These are phyloP conservation scores for Hydractinia echinata DNA, from an alignment of 30 jellyfish, hydroid and myxozoan genomes.

Conservation along the genomic window DNA sequence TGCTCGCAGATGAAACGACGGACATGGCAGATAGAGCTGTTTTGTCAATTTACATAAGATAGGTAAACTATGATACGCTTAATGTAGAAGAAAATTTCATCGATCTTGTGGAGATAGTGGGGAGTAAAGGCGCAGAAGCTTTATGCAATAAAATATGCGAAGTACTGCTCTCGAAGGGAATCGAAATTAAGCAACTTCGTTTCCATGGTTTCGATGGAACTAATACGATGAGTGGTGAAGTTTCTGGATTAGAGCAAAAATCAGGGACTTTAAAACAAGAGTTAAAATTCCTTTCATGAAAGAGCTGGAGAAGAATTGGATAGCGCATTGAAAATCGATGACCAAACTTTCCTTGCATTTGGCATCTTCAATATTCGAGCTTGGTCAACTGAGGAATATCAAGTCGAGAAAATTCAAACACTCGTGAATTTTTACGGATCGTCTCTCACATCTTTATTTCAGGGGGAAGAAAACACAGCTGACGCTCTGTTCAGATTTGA, in stretches of 20 bases:
- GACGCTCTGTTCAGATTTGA: neutral
- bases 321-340: neutral
- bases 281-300: neutral
- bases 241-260: neutral
- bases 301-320: slow-evolving; percentile 2
- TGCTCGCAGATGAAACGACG: slow-evolving; percentile 26
- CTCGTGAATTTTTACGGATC: slow-evolving; percentile 1
- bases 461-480: neutral
- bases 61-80: neutral
- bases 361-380: neutral
- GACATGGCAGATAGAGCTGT: neutral
- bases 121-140: slow-evolving; percentile 8
- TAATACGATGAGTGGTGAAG: slow-evolving; percentile 11
- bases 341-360: neutral
- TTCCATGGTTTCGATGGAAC: slow-evolving; percentile 25
- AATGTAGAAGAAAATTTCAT: neutral
- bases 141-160: neutral
- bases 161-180: neutral
- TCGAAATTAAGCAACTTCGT: neutral
- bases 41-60: slow-evolving; percentile 2
- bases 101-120: slow-evolving; percentile 1
- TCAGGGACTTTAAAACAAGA: neutral
- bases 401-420: neutral
- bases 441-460: neutral
- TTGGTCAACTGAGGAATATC: neutral